phyloP scores from a whole-genome alignment of 2,888 invertebrate species.

The Dicycla oo region DNA sequence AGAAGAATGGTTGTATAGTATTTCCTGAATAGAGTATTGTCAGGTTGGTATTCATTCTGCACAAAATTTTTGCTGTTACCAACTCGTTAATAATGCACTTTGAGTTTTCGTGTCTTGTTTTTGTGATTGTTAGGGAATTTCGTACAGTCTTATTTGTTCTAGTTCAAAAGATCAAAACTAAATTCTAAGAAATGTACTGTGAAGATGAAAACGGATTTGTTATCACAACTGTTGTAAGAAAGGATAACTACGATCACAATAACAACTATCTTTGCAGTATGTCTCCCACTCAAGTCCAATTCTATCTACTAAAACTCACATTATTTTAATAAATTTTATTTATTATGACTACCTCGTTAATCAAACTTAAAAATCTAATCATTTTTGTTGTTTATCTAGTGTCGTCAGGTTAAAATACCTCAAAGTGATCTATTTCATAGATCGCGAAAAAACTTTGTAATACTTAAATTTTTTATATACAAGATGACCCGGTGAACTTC shows the following conservation, averaged over 20 bases:
- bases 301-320: constrained; percentile 38
- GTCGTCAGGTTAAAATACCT: constrained; percentile 41
- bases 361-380: constrained; percentile 46
- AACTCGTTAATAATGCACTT: constrained; percentile 84
- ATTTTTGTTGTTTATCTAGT: constrained; percentile 31
- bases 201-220: constrained; percentile 19
- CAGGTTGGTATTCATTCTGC: constrained; percentile 67
- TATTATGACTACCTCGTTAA: constrained; percentile 51
- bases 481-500: too few species aligned
- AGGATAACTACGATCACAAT: not conserved
- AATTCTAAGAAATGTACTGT: constrained; percentile 40
- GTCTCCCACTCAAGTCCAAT: constrained; percentile 48
- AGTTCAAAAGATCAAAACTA: constrained; percentile 8
- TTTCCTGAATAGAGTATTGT: constrained; percentile 66
- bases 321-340: constrained; percentile 44
- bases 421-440: constrained; percentile 33
- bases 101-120: constrained; percentile 69
- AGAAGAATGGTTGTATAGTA: constrained; percentile 65
- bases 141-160: constrained; percentile 45
- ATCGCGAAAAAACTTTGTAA: constrained; percentile 29
- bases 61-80: constrained; percentile 73
- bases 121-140: constrained; percentile 63
- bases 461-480: too few species aligned
- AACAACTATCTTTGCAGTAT: constrained; percentile 27
- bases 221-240: constrained; percentile 15